phyloP scores from a whole-genome alignment of 2,888 invertebrate genomes.

The Harpalus rubripes region DNA sequence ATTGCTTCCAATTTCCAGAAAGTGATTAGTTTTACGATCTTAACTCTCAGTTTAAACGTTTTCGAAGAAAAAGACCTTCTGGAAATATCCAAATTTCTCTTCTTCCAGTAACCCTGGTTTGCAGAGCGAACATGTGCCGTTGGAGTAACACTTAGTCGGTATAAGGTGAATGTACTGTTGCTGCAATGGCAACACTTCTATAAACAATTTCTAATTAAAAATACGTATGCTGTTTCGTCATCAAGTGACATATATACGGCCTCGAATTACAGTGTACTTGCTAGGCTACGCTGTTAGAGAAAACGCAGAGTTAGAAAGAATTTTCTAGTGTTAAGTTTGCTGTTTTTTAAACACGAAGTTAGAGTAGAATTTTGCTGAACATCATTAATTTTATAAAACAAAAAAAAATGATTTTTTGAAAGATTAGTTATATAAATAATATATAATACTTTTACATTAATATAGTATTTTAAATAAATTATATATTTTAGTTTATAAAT shows the following conservation, averaged over 20 bases:
- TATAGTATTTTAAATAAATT: background rate
- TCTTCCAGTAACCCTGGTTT: conserved; percentile 10
- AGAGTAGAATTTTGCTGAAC: too few species aligned
- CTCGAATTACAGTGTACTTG: conserved; percentile 54
- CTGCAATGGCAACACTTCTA: conserved; percentile 59
- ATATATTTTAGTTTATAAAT: too few species aligned
- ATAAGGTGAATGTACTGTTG: conserved; percentile 66
- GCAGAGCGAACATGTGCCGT: conserved; percentile 48
- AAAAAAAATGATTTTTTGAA: too few species aligned
- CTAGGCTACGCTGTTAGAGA: conserved; percentile 9
- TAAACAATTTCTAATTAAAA: conserved; percentile 75
- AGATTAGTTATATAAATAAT: too few species aligned
- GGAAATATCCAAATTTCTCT: conserved; percentile 37
- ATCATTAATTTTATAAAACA: too few species aligned
- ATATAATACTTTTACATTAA: background rate
- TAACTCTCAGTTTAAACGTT: conserved; percentile 8
- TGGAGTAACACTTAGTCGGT: conserved; percentile 39
- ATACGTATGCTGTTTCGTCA: conserved; percentile 72
- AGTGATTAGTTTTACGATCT: conserved; percentile 26
- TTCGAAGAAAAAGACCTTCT: conserved; percentile 32
- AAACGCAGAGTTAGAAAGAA: background rate
- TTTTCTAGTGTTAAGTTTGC: too few species aligned
- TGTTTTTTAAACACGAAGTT: too few species aligned
- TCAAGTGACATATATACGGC: conserved; percentile 65
- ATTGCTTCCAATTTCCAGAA: background rate